These are phyloP conservation scores for Anarsia innoxiella DNA, from an alignment of 2,888 invertebrate genomes.

Conservation along the genomic window DNA sequence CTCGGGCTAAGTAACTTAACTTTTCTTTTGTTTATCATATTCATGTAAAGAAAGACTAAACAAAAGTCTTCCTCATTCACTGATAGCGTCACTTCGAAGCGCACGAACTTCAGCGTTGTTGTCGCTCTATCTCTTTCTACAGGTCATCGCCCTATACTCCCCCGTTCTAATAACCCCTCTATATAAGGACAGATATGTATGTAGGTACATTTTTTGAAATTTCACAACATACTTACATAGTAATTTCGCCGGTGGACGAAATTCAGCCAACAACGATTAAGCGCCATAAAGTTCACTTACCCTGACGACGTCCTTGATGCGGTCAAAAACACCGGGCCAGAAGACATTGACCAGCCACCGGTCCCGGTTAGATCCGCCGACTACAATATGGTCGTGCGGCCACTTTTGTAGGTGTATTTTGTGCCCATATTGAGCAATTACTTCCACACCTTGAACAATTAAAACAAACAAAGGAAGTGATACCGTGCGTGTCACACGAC, in stretches of 20 bases:
- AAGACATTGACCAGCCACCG: slow-evolving; percentile 60
- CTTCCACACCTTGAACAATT: slow-evolving; percentile 59
- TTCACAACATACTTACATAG: slow-evolving; percentile 13
- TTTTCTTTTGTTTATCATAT: too few species aligned
- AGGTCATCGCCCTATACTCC: slow-evolving; percentile 69
- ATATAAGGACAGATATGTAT: slow-evolving; percentile 25
- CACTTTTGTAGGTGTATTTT: slow-evolving; percentile 12
- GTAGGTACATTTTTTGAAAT: slow-evolving; percentile 7
- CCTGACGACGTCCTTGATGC: slow-evolving; percentile 64
- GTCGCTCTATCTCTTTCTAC: slow-evolving; percentile 65
- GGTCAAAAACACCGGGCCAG: slow-evolving; percentile 54
- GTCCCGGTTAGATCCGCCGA: slow-evolving; percentile 20
- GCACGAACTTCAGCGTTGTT: slow-evolving; percentile 72
- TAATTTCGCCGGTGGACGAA: slow-evolving; percentile 10
- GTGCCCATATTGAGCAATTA: slow-evolving; percentile 55
- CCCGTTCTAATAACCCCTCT: slow-evolving; percentile 61
- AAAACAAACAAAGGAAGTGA: slow-evolving; percentile 59
- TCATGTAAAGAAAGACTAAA: too few species aligned
- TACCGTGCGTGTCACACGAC: slow-evolving; percentile 56
- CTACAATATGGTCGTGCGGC: slow-evolving; percentile 5
- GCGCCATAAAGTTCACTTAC: slow-evolving; percentile 49
- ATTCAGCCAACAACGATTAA: slow-evolving; percentile 19
- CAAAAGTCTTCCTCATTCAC: slow-evolving; percentile 9
- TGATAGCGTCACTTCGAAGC: slow-evolving; percentile 16
- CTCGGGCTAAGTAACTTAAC: too few species aligned